phyloP scores from a whole-genome alignment of 2,888 invertebrate species.

The Xanthostigma xanthostigma region DNA sequence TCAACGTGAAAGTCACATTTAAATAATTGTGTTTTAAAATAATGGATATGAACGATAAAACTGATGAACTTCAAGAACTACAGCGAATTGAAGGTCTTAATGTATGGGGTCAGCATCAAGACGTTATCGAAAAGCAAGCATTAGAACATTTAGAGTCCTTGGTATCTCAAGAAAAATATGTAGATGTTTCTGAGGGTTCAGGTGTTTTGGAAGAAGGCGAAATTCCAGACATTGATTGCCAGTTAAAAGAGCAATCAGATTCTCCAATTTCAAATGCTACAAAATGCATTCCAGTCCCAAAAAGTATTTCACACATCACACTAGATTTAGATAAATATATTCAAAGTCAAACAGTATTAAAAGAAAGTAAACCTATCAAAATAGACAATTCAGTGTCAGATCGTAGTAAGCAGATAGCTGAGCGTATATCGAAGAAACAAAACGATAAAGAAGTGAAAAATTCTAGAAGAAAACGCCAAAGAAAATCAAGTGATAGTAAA shows the following conservation, averaged over 20 bases:
- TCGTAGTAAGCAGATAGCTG: conserved; percentile 16
- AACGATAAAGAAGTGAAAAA: conserved; percentile 10
- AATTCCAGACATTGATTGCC: conserved; percentile 10
- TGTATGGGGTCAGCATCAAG: conserved; percentile 26
- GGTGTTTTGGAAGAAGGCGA: conserved; percentile 18
- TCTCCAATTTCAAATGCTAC: not conserved
- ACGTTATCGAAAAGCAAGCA: conserved; percentile 25
- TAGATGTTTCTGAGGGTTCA: conserved; percentile 3
- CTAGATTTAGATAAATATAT: conserved; percentile 21
- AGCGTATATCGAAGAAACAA: conserved; percentile 10
- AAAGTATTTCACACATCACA: not conserved
- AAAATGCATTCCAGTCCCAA: not conserved
- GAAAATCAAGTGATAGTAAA: conserved; percentile 1
- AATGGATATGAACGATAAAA: not conserved
- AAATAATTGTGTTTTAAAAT: too few relatives aligned
- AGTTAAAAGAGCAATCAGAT: not conserved
- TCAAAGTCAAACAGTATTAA: conserved; percentile 23
- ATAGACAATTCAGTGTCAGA: conserved; percentile 11
- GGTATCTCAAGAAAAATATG: conserved; percentile 13
- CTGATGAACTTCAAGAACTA: not conserved
- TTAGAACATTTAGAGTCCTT: conserved; percentile 24
- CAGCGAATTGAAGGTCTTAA: conserved; percentile 16
- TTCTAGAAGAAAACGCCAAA: conserved; percentile 7
- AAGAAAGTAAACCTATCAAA: conserved; percentile 18
- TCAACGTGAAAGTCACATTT: too few relatives aligned